Base-by-base conservation (phyloP, 1,140 invertebrate species). In the Nylanderia fulva region DNA sequence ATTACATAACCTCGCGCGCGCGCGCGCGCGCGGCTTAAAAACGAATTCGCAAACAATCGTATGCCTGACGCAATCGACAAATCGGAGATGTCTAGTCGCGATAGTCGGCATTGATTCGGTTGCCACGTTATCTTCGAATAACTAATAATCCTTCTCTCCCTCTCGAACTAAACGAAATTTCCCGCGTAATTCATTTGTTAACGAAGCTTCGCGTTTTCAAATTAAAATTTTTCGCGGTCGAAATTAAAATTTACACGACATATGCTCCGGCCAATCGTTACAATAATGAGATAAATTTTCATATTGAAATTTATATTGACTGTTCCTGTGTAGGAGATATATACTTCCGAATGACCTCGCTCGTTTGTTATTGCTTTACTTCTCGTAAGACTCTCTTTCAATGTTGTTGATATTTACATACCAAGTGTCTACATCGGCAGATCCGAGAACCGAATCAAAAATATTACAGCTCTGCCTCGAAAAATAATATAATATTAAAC, bases 41-140 rank as follows among this genome's bases (percentile, higher is more conserved):
- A 39, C 24, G 29, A 82, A 82, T 60, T 82, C 66, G 24, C 66
- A 71, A 82, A 82, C 66, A 72, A 82, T 79, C 63, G 27, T n/a
- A n/a, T 27, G 36, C 36, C 13, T 82, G 66, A 82, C 66, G 36
- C 36, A 71, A 80, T 80, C 77, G 61, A 45, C 42, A 36, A 45
- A 72, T 33, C n/a, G 66, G 66, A 82, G 54, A 39, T 33, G 21
- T 69, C 24, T 29, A 29, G 48, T 45, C 52, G 6, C 33, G 52
- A 58, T 15, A 33, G 29, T 66, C 27, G 15, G 21, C 48, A 15
- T 29, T n/a, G 45, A 79, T 68, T 33, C 9, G 60, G n/a, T 18
- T n/a, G 42, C 11, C 11, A n/a, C n/a, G n/a, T 2, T 58, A 61
- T 77, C 29, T 11, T n/a, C 60, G 75, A 74, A n/a, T n/a, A n/a